Conservation (phyloP, 2,797 vertebrate genomes). For the Neosilurus hyrtlii region DNA sequence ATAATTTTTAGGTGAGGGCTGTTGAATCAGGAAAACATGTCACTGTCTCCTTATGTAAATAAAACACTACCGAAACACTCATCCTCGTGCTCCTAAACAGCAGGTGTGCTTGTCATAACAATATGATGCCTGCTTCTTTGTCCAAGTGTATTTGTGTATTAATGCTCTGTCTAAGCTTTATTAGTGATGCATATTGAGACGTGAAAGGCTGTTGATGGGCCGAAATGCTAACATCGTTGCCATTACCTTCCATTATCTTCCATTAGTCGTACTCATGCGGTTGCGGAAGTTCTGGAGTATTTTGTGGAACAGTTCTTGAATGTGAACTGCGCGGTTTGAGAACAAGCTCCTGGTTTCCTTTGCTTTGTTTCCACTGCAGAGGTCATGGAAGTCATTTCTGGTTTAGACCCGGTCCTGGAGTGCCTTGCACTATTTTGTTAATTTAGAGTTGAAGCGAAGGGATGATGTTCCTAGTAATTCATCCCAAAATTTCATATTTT, state of each 20-base stretch:
- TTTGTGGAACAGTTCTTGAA: not conserved
- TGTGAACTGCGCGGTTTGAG: not conserved
- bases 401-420: not conserved
- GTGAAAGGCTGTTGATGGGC: not conserved
- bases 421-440: not conserved
- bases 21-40: not conserved
- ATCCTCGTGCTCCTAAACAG: not conserved
- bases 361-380: not conserved
- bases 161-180: not conserved
- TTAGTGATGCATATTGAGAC: not conserved
- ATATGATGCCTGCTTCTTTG: not conserved
- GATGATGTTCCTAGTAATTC: not conserved
- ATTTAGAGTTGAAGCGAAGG: not conserved
- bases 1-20: not conserved
- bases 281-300: not conserved
- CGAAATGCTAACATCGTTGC: not conserved
- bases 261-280: not conserved
- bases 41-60: not conserved
- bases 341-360: not conserved
- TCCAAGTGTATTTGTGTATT: not conserved
- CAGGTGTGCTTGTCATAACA: constrained; percentile 24
- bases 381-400: too few species aligned
- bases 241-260: not conserved
- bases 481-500: constrained; percentile 15
- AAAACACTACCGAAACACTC: not conserved